These are phyloP conservation scores for Athalia rosae DNA, from an alignment of 2,888 invertebrate species.

Conservation along the genomic window DNA sequence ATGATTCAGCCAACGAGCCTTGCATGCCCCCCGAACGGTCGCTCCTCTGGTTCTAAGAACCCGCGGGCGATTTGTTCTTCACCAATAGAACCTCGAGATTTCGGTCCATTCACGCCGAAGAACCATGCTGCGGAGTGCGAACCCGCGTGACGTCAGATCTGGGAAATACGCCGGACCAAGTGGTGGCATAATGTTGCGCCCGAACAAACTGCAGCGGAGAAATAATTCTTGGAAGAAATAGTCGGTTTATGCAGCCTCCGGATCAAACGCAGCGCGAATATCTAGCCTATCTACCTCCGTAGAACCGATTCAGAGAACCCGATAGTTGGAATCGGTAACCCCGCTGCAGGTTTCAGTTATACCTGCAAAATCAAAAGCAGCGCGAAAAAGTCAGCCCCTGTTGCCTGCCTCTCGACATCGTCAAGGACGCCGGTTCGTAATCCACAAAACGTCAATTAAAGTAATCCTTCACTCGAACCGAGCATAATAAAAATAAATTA, in stretches of 20 bases:
- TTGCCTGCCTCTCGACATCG: background rate
- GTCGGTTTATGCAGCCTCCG: slow-evolving; percentile 37
- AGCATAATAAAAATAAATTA: slow-evolving; percentile 4
- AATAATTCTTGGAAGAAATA: slow-evolving; percentile 41
- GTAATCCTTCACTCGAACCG: background rate
- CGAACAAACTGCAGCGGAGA: slow-evolving; percentile 29
- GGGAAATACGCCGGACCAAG: slow-evolving; percentile 48
- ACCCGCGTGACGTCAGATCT: slow-evolving; percentile 50
- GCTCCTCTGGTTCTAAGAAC: slow-evolving; percentile 48
- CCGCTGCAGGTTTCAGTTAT: no score
- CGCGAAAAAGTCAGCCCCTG: background rate
- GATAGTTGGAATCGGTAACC: background rate
- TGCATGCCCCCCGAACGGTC: slow-evolving; percentile 36
- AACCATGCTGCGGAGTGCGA: slow-evolving; percentile 32
- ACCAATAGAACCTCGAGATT: slow-evolving; percentile 55
- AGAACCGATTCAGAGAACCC: background rate
- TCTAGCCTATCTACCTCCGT: slow-evolving; percentile 4
- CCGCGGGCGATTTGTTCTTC: slow-evolving; percentile 56
- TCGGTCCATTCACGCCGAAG: slow-evolving; percentile 53
- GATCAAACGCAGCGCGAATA: slow-evolving; percentile 29
- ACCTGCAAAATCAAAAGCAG: no score
- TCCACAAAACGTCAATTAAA: slow-evolving; percentile 14
- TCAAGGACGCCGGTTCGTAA: slow-evolving; percentile 38
- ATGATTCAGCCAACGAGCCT: slow-evolving; percentile 62
- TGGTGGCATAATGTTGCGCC: slow-evolving; percentile 41